Evolutionary conservation across 2,888 invertebrate species (phyloP), one percentile per base, ranked within the genome.

Genomic region (Pherbina coryleti): DNA sequence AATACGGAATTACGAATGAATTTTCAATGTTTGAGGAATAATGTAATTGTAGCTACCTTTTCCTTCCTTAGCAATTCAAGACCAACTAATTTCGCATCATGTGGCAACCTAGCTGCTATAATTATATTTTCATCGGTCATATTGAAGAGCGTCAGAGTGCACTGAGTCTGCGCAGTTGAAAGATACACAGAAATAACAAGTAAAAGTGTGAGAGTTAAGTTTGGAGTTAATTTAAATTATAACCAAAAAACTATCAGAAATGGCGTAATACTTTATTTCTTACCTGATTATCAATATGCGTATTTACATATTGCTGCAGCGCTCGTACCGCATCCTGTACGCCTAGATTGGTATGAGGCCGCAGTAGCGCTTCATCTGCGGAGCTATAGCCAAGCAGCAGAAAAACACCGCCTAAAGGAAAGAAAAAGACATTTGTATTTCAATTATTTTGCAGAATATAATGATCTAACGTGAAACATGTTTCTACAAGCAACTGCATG

Each of bases 301-400:
- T 92, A 81, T 93, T 91, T 87, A 96, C 92, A 86, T 96, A 95
- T 85, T 93, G 94, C 88, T 97, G 96, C 81, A 97, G 91, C 14
- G 95, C 93, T 82, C 94, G 92, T 44, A 96, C 95, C 69, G 96
- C 94, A 89, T 96, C 96, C 86, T 95, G 94, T 71, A 97, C 95
- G 8, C 95, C 95, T 75, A 96, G 92, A 78, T 95, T 94, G 3
- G 96, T 96, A 88, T 96, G 95, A 51, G 95, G 95, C 82, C 94
- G 93, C 83, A 97, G 91, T 77, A 96, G 91, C 0, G 93, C 93
- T 89, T 97, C 96, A 89, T 97, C 97, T n/a, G 94, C 94, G 79
- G 96, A 94, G 85, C 97, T 97, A 90, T 96, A 97, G 77, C 97
- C 97, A 78, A 97, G 93, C 88, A 97, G 94, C 81, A 97, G 92